Percentiles rank a stretch among this genome's conserved stretches.
Conservation (phyloP, 2,113 vertebrate genomes). For the Pollimyrus isidori region DNA sequence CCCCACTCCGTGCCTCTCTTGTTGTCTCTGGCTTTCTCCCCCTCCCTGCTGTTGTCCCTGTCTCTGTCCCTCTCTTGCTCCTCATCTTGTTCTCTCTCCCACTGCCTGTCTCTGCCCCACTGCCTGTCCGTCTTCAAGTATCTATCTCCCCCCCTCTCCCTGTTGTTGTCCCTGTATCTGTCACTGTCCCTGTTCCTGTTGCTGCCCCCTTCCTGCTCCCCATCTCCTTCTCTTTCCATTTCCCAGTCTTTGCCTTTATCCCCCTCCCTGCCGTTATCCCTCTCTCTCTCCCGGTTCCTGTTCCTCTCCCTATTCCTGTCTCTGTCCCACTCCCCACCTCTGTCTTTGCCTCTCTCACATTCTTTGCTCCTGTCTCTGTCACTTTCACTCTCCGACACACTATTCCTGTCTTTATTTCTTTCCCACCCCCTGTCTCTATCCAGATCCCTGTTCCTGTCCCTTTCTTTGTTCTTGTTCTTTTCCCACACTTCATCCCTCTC, state of each 20-base stretch:
- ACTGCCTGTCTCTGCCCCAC: background rate
- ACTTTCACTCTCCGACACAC: background rate
- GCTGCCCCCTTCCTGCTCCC: background rate
- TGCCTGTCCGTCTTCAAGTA: slow-evolving; percentile 25
- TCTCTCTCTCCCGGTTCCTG: slow-evolving; percentile 31
- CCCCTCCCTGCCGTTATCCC: background rate
- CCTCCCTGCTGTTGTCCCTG: background rate
- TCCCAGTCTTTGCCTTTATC: slow-evolving; percentile 15
- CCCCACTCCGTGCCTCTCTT: slow-evolving; percentile 9
- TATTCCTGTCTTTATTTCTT: background rate
- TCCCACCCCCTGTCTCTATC: slow-evolving; percentile 30
- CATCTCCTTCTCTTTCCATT: slow-evolving; percentile 23
- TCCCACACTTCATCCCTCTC: background rate
- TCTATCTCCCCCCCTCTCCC: slow-evolving; percentile 17
- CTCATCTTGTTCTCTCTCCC: slow-evolving; percentile 1
- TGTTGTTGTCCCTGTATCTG: slow-evolving; percentile 29
- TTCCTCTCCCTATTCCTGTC: slow-evolving; percentile 18
- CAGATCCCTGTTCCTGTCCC: slow-evolving; percentile 10
- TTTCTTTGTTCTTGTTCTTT: background rate
- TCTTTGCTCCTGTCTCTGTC: slow-evolving; percentile 2
- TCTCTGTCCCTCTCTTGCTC: background rate
- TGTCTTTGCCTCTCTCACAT: background rate
- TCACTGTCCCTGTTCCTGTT: slow-evolving; percentile 1
- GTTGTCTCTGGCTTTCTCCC: background rate
- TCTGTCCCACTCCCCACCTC: slow-evolving; percentile 18